These are phyloP conservation scores for Gambusia yucatana DNA, from an alignment of 2,797 vertebrate genomes.

Conservation along the genomic window DNA sequence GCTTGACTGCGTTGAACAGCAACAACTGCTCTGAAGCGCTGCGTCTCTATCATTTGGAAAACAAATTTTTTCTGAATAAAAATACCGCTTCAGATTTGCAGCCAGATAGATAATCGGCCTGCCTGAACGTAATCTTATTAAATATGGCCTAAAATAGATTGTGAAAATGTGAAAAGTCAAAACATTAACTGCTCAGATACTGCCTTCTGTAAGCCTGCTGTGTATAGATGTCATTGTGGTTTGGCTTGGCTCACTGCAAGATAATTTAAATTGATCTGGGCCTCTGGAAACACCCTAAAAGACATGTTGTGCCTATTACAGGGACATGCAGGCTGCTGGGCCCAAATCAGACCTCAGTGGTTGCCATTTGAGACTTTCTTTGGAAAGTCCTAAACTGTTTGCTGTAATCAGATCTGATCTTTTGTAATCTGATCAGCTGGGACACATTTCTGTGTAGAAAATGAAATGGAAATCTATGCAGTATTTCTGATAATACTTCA, in stretches of 20 bases:
- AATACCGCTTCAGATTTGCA: background rate
- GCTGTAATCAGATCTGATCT: slow-evolving; percentile 1
- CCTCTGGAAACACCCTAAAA: slow-evolving; percentile 7
- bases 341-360: background rate
- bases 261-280: slow-evolving; percentile 6
- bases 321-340: background rate
- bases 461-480: background rate
- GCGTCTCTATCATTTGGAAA: background rate
- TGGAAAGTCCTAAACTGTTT: slow-evolving; percentile 11
- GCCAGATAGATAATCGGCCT: background rate
- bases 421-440: background rate
- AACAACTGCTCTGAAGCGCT: background rate
- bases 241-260: slow-evolving; percentile 9
- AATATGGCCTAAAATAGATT: background rate
- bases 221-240: slow-evolving; percentile 6
- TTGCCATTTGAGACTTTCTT: background rate
- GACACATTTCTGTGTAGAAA: background rate
- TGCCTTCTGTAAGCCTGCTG: slow-evolving; percentile 7
- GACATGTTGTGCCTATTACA: background rate
- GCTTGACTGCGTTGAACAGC: background rate
- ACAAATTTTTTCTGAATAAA: background rate
- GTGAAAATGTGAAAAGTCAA: background rate
- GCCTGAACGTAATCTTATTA: background rate
- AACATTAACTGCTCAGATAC: slow-evolving; percentile 3
- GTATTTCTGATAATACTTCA: background rate